Conservation (phyloP, 1,140 invertebrate species). For the Euura lappo region DNA sequence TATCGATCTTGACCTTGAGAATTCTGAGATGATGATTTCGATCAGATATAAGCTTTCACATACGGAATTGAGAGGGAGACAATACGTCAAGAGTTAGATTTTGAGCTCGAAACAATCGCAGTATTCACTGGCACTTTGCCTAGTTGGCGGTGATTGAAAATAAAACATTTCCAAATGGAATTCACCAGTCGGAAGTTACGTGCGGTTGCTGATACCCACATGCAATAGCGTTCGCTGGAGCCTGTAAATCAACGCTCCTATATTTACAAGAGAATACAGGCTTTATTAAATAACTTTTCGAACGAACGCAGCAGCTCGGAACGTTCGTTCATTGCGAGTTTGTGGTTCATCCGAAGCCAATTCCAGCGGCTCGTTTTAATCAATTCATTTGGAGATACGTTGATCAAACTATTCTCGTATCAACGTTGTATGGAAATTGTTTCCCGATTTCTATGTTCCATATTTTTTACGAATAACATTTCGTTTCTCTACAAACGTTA, state of each 20-base stretch:
- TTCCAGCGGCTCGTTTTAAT: too few relatives aligned
- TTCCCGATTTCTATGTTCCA: too few relatives aligned
- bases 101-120: neutral
- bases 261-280: neutral
- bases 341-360: too few relatives aligned
- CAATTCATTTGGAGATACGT: too few relatives aligned
- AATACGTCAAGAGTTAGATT: too few relatives aligned
- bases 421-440: too few relatives aligned
- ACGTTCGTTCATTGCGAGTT: neutral
- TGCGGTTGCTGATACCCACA: neutral
- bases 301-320: neutral
- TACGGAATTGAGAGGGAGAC: too few relatives aligned
- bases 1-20: too few relatives aligned
- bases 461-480: neutral
- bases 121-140: neutral
- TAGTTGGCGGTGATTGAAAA: conserved; percentile 2
- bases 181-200: neutral
- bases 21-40: too few relatives aligned
- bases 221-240: neutral
- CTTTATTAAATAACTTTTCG: neutral
- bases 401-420: too few relatives aligned
- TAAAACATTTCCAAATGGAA: neutral
- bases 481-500: too few relatives aligned
- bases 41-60: too few relatives aligned
- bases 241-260: neutral